These are phyloP conservation scores for Fulica atra DNA, from an alignment of 2,113 vertebrate genomes.

Conservation along the genomic window DNA sequence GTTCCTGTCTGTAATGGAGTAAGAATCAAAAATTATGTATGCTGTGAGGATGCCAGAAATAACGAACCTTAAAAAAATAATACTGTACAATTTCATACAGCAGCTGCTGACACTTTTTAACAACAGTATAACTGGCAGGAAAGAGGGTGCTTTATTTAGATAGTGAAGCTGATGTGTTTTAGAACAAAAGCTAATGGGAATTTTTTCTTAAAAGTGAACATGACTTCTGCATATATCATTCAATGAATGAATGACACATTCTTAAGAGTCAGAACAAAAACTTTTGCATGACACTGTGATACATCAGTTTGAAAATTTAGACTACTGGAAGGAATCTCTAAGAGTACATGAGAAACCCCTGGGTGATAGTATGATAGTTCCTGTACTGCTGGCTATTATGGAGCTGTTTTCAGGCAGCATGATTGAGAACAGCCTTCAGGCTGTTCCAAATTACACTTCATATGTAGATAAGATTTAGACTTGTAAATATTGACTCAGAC, in stretches of 20 bases:
- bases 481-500: background rate
- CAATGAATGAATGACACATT: background rate
- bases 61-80: slow-evolving; percentile 1
- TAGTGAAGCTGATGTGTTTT: background rate
- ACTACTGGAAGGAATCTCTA: background rate
- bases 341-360: background rate
- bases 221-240: background rate
- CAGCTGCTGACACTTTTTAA: background rate
- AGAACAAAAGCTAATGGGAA: background rate
- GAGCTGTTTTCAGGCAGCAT: background rate
- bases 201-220: background rate
- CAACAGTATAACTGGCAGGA: background rate
- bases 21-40: background rate
- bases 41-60: background rate
- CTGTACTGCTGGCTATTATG: background rate
- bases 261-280: background rate
- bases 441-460: background rate
- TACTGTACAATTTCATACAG: background rate
- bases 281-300: background rate
- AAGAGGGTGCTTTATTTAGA: background rate
- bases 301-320: background rate
- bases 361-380: background rate
- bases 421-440: background rate
- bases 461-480: background rate
- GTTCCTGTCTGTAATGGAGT: background rate